phyloP scores from a whole-genome alignment of 1,140 invertebrate species.

The Zaprionus kolodkinae region DNA sequence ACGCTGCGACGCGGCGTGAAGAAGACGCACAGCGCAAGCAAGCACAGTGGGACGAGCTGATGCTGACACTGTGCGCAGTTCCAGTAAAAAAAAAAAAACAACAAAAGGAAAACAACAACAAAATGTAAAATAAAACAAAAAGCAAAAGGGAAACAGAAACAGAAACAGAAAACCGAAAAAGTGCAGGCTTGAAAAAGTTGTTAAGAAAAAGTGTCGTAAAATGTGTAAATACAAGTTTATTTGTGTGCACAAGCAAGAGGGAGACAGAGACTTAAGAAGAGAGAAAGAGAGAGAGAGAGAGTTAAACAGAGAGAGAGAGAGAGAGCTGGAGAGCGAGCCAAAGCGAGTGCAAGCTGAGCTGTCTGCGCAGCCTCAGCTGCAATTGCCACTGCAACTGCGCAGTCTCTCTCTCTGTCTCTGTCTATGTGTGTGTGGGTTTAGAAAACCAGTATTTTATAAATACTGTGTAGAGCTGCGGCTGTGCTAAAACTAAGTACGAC shows the following conservation, averaged over 20 bases:
- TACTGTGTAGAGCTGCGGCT: constrained; percentile 30
- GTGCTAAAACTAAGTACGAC: constrained; percentile 52
- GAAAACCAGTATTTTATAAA: constrained; percentile 76
- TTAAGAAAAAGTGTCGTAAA: constrained; percentile 46
- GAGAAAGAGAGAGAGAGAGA: constrained; percentile 32
- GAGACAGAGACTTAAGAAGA: not conserved
- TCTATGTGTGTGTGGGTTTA: constrained; percentile 60
- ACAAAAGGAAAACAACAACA: not conserved
- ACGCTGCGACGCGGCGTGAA: constrained; percentile 48
- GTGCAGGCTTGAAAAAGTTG: constrained; percentile 16
- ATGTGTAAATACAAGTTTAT: constrained; percentile 37
- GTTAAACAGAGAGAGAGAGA: not conserved
- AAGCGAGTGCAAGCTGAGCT: not conserved
- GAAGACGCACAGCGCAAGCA: constrained; percentile 20
- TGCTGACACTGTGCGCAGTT: constrained; percentile 4
- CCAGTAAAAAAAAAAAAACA: not conserved
- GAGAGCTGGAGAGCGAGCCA: constrained; percentile 24
- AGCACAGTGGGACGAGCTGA: not conserved
- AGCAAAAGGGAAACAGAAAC: not conserved
- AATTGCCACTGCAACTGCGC: constrained; percentile 38
- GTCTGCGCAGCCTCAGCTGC: constrained; percentile 37
- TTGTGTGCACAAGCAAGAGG: constrained; percentile 13
- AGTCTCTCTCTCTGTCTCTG: constrained; percentile 5
- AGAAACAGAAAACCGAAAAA: not conserved
- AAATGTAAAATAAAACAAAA: too few species aligned